Conservation (phyloP, 2,797 vertebrate genomes). For the Phoxinus dragarum region DNA sequence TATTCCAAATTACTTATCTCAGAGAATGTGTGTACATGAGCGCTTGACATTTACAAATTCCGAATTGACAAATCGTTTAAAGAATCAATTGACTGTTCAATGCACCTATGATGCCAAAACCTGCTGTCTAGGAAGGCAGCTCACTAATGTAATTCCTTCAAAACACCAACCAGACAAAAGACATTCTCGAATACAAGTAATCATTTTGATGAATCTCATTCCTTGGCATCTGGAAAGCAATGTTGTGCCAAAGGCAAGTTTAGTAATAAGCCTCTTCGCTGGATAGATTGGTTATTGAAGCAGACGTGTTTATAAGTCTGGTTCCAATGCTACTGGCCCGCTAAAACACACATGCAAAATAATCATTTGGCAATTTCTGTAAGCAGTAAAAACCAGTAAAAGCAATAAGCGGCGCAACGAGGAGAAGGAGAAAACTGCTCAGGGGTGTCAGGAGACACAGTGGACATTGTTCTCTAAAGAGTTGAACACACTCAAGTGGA, state of each 20-base stretch:
- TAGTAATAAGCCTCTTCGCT: constrained; percentile 1
- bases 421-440: constrained; percentile 70
- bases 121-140: background rate
- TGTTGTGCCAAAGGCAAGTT: constrained; percentile 11
- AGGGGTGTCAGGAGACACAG: constrained; percentile 68
- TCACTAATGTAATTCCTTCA: background rate
- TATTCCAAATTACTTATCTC: constrained; percentile 24
- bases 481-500: constrained; percentile 62
- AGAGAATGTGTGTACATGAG: background rate
- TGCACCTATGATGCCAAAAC: background rate
- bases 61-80: background rate
- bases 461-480: constrained; percentile 70
- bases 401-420: constrained; percentile 59
- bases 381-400: constrained; percentile 51
- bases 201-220: background rate
- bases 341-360: constrained; percentile 68
- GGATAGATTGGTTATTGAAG: constrained; percentile 59
- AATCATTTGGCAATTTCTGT: constrained; percentile 73
- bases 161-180: constrained; percentile 18
- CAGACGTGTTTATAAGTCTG: constrained; percentile 74
- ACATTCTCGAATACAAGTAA: background rate
- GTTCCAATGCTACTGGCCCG: constrained; percentile 63
- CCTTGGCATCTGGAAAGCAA: constrained; percentile 17
- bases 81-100: background rate
- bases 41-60: background rate